Evolutionary conservation across 2,797 vertebrate genomes (phyloP), one percentile per base, ranked within the genome.

Genomic region (Spinus olivaceus): DNA sequence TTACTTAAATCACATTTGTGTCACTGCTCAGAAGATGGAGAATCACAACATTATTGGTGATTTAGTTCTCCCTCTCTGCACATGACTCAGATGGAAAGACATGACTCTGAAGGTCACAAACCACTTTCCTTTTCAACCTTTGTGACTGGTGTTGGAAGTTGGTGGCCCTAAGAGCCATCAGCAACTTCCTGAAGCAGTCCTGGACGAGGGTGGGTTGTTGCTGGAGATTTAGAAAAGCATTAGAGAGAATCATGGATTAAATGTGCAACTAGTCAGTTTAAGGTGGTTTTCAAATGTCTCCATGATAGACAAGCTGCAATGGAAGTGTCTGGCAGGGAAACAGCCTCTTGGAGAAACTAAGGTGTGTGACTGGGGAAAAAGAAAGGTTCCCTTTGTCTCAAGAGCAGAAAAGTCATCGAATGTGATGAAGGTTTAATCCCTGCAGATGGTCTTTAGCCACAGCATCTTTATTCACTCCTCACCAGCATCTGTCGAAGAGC

Each of bases 371-470:
- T 64, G 56, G 25, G 67, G 54, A 23, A 78, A 89, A 86, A 93
- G 42, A 77, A 66, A 92, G 21, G 64, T 89, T 86, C 18, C 67
- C 65, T 94, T 97, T 97, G 95, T 96, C 79, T 95, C 60, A 28
- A 35, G 88, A 95, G 88, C 89, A 92, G 83, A 95, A 89, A 90
- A 94, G 85, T 94, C 97, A 93, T 90, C 81, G 57, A 76, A 74
- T 35, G 94, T 86, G 97, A 95, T 95, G 96, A 97, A 92, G 94
- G 77, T 86, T 97, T 98, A 98, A 98, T 98, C 97, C 97, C 79
- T 81, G 65, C 94, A 90, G 94, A 96, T 94, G 95, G 91, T 85
- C 92, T 85, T 94, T 81, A 96, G 95, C 90, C 88, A 87, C 73
- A 94, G 93, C 93, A 94, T 85, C 92, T 94, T 95, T 93, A 91